phyloP scores from a whole-genome alignment of 2,113 vertebrate genomes.

The Mustelus asterias region DNA sequence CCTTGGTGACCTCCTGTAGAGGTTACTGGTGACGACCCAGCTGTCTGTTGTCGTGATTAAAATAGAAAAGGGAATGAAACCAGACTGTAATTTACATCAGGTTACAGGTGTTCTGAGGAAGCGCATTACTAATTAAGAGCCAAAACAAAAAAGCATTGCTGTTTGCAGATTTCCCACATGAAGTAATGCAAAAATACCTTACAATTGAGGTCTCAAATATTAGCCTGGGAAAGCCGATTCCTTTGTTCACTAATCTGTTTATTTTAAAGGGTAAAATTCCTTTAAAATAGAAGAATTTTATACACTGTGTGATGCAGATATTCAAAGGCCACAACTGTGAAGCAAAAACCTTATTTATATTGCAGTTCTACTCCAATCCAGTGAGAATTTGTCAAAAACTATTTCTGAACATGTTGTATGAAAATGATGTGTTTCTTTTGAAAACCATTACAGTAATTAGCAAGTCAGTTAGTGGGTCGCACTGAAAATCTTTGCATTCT shows the following conservation, averaged over 20 bases:
- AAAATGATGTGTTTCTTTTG: neutral
- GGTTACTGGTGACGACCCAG: slow-evolving; percentile 52
- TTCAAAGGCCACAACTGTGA: neutral
- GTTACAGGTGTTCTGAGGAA: neutral
- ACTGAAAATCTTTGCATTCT: neutral
- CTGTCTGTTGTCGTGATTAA: slow-evolving; percentile 34
- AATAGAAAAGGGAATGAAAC: slow-evolving; percentile 40
- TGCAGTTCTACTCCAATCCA: neutral
- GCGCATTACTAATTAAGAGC: neutral
- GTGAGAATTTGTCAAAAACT: neutral
- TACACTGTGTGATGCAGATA: neutral
- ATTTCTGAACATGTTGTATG: too few species aligned
- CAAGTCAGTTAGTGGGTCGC: neutral
- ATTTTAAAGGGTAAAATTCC: neutral
- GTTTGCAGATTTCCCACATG: slow-evolving; percentile 42
- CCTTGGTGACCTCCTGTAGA: slow-evolving; percentile 59
- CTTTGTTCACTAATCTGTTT: neutral
- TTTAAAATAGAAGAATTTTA: neutral
- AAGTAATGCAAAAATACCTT: slow-evolving; percentile 24
- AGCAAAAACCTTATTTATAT: neutral
- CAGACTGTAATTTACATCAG: neutral
- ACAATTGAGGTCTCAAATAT: neutral
- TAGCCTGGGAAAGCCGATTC: neutral
- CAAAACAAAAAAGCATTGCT: slow-evolving; percentile 4
- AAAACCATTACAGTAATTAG: neutral